Base-by-base conservation (phyloP, 2,888 invertebrate species). In the Brachynemurus nebulosus region DNA sequence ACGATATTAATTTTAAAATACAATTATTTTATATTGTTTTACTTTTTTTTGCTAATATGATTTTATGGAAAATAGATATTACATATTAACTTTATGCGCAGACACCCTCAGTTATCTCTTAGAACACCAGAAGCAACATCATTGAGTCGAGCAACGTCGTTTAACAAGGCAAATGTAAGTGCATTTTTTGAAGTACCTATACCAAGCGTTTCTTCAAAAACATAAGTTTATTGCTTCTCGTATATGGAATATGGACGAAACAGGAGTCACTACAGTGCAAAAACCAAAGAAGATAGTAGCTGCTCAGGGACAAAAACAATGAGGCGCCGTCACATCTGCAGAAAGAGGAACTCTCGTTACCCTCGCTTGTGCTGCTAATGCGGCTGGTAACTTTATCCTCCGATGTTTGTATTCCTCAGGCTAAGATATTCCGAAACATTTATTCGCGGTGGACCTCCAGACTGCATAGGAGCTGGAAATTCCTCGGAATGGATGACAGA, bases 391-490 rank as follows among this genome's bases (percentile, higher is more conserved):
- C 8, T 8, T 25, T 8, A 8, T 25, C 27, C 41, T 18, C 52
- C 50, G 7, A 51, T 55, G 51, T 55, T 58, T 42, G 44, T 57
- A 0, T 57, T 59, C 42, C 56, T 53, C 5, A 44, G 54, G 1
- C 25, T 51, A 2, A 52, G 48, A 41, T 57, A 47, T 40, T 50
- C 27, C 8, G 11, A 25, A 8, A 25, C 11, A 11, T 25, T 25
- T 11, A 25, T 25, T 11, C 46, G 38, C 48, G 52, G 51, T 49
- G 55, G 56, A n/a, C 58, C 57, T 17, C 47, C 52, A 25, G 56
- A 48, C 1, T 53, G 48, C 36, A 55, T 55, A 49, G 57, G 55
- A n/a, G 51, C 51, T 36, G 57, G 53, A 4, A 58, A 59, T 46
- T 9, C 11, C 2, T 51, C 50, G 4, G 56, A 57, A 9, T 58